Percentiles rank a stretch among this genome's conserved stretches.
phyloP scores from a whole-genome alignment of 1,140 invertebrate genomes.

The Zaprionus lachaisei region DNA sequence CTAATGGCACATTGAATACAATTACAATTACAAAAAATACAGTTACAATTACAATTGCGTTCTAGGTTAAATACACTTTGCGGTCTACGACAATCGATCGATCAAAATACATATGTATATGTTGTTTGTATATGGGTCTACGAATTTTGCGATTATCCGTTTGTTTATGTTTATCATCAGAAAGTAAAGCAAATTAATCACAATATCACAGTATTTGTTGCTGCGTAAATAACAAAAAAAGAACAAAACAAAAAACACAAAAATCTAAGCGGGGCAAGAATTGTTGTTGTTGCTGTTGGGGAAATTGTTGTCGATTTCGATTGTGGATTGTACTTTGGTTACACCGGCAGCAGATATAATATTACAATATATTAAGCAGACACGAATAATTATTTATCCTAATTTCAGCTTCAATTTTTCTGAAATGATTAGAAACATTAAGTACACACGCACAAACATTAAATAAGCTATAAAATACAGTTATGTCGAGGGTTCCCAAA shows the following conservation, averaged over 20 bases:
- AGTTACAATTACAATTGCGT: conserved; percentile 55
- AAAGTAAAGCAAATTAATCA: conserved; percentile 36
- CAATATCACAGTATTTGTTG: conserved; percentile 77
- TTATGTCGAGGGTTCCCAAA: conserved; percentile 17
- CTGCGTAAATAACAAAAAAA: conserved; percentile 51
- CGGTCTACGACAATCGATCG: conserved; percentile 23
- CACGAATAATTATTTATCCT: conserved; percentile 1
- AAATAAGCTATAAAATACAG: conserved; percentile 22
- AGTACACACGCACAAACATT: conserved; percentile 19
- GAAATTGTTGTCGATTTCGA: conserved; percentile 10
- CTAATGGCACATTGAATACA: conserved; percentile 81
- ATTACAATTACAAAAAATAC: conserved; percentile 37
- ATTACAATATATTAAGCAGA: conserved; percentile 7
- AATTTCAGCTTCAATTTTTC: not conserved
- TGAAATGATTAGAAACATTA: conserved; percentile 8
- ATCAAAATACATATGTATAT: conserved; percentile 9
- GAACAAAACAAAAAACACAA: conserved; percentile 18
- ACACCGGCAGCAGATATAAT: conserved; percentile 50
- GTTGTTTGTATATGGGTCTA: not conserved
- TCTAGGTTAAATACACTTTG: conserved; percentile 52
- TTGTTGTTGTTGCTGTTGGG: conserved; percentile 14
- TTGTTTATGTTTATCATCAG: conserved; percentile 21
- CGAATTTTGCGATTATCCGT: conserved; percentile 18
- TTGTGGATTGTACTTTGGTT: conserved; percentile 63
- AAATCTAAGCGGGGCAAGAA: conserved; percentile 52